Conservation (phyloP, 2,113 vertebrate species). For the Ovis canadensis region DNA sequence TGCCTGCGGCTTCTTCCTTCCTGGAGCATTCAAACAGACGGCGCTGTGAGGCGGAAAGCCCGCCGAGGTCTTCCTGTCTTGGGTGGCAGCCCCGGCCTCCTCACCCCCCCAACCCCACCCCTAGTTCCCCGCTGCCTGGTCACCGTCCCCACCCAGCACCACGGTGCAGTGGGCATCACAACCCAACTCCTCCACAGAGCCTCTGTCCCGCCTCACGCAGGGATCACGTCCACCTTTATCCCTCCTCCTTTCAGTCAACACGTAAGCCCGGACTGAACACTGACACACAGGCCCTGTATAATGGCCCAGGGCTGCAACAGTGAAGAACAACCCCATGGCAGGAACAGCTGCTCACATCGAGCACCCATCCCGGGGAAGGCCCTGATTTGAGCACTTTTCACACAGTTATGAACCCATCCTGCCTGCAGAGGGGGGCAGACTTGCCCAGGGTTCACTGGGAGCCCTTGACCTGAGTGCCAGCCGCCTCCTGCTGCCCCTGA, state of each 20-base stretch:
- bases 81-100: not conserved
- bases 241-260: not conserved
- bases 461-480: not conserved
- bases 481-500: too few species aligned
- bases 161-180: too few species aligned
- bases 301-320: not conserved
- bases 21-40: not conserved
- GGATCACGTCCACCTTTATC: fast-evolving
- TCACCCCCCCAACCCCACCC: not conserved
- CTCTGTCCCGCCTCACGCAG: not conserved
- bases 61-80: not conserved
- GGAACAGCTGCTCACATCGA: not conserved
- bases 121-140: not conserved
- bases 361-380: not conserved
- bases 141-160: not conserved
- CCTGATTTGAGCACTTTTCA: not conserved
- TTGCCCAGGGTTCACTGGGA: not conserved
- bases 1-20: not conserved
- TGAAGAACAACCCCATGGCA: fast-evolving
- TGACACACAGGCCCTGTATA: too few species aligned
- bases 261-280: fast-evolving
- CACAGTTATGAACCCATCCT: not conserved
- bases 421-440: not conserved
- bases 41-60: not conserved
- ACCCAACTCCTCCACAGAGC: not conserved